Base-by-base conservation (phyloP, 2,113 vertebrate genomes). In the Lagopus leucura region DNA sequence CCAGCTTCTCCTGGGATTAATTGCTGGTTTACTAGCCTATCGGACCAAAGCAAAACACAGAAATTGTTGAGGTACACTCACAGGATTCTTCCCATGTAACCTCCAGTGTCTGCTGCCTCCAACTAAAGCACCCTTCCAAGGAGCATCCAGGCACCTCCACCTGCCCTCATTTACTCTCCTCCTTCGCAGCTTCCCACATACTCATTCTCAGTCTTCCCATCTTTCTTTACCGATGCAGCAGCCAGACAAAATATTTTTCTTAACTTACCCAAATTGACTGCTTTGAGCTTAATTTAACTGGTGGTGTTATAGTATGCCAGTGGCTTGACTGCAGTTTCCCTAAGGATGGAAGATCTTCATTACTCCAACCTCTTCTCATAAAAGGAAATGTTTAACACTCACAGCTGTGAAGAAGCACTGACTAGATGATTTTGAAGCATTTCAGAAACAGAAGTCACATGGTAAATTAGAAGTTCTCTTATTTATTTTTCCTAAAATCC, bases 111-210 rank as follows among this genome's bases (percentile, higher is more conserved):
- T 84, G 22, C 47, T 73, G 20, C 54, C 16, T 55, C 38, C 32
- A 74, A 9, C 8, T 20, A 60, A 24, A 5, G 64, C 52, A 17
- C 42, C 20, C 70, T 80, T 77, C 22, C 48, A 61, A 43, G 10
- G 17, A 92, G 16, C 34, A 82, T 10, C 4, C 36, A 47, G 24
- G 18, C 18, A 34, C 70, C 55, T 45, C 34, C 67, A 60, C 0
- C 0, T 48, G n/a, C 12, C 18, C 6, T 17, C 4, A 0, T 34
- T 28, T 10, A 27, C 6, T 60, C 40, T 82, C 3, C 8, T 5
- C 2, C 13, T 82, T 81, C 17, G 28, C n/a, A 32, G 13, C 27
- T 74, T 79, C 69, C 32, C 32, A 71, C 32, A 38, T 40, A 38
- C 17, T 65, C 34, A 34, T 60, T 13, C 54, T 24, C 36, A 91